These are phyloP conservation scores for Enteromius afrohamiltoni DNA, from an alignment of 2,797 vertebrate species.

Conservation along the genomic window DNA sequence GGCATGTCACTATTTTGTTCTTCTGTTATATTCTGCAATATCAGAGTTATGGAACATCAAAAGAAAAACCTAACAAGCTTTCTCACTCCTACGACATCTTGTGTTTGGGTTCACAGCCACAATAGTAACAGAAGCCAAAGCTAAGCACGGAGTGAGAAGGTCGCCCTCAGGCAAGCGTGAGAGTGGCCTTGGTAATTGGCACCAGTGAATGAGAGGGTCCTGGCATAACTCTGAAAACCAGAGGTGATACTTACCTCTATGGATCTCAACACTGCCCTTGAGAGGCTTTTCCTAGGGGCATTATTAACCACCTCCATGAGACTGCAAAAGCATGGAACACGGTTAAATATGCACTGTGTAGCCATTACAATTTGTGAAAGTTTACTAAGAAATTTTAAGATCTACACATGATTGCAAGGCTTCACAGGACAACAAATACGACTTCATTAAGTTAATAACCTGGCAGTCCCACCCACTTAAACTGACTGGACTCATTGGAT, in stretches of 20 bases:
- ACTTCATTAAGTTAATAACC: not conserved
- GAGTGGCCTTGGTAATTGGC: conserved; percentile 60
- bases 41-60: not conserved
- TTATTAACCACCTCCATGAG: conserved; percentile 33
- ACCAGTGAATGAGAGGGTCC: conserved; percentile 62
- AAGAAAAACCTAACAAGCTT: conserved; percentile 32
- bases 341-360: conserved; percentile 4
- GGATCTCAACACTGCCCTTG: conserved; percentile 23
- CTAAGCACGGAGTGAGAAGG: conserved; percentile 26
- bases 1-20: not conserved
- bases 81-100: not conserved
- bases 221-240: conserved; percentile 8
- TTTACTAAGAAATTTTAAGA: not conserved
- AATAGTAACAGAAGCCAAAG: conserved; percentile 59
- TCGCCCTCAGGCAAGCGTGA: conserved; percentile 50
- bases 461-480: not conserved
- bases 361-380: not conserved
- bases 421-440: not conserved
- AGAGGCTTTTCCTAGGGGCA: conserved; percentile 27
- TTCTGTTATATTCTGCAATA: conserved; percentile 5
- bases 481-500: not conserved
- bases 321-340: not conserved
- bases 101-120: conserved; percentile 29
- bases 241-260: conserved; percentile 21
- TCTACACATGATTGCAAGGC: not conserved